Evolutionary conservation across 2,797 vertebrate species (phyloP).

Genomic region (Microctenopoma stevenorrisi): DNA sequence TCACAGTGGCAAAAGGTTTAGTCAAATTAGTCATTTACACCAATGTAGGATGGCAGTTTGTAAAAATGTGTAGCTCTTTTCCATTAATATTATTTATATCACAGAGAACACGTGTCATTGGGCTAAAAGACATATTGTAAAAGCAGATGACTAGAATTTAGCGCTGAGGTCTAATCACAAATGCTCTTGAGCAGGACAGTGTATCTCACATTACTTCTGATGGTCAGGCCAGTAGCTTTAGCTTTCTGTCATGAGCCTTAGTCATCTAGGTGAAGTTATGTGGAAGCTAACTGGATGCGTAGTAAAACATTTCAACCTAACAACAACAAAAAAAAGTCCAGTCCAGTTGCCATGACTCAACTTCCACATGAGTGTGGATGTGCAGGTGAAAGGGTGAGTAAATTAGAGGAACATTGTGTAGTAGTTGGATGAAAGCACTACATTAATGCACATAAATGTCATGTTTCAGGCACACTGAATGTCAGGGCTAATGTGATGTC

Average conservation of each 20-base stretch:
- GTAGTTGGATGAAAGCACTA: background rate
- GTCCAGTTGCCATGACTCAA: too few species aligned
- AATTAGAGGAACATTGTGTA: background rate
- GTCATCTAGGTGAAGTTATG: too few species aligned
- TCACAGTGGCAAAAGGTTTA: background rate
- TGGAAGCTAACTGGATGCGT: too few species aligned
- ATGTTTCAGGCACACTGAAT: slow-evolving; percentile 12
- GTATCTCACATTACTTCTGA: background rate
- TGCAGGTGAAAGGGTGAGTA: background rate
- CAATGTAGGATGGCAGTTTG: slow-evolving; percentile 4
- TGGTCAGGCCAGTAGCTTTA: background rate
- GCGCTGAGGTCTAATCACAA: background rate
- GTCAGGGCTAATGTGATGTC: slow-evolving; percentile 12
- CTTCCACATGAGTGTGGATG: too few species aligned
- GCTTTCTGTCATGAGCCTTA: too few species aligned
- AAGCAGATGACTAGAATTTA: background rate
- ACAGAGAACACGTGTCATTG: slow-evolving; percentile 12
- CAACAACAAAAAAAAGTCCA: too few species aligned
- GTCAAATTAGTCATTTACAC: slow-evolving; percentile 11
- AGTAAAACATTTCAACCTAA: too few species aligned
- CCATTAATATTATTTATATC: slow-evolving; percentile 27
- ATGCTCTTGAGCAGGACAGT: background rate
- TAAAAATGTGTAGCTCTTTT: slow-evolving; percentile 11
- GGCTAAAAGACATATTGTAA: slow-evolving; percentile 1
- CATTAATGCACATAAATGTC: background rate